These are phyloP conservation scores for Eurois occulta DNA, from an alignment of 2,888 invertebrate species.

Conservation along the genomic window DNA sequence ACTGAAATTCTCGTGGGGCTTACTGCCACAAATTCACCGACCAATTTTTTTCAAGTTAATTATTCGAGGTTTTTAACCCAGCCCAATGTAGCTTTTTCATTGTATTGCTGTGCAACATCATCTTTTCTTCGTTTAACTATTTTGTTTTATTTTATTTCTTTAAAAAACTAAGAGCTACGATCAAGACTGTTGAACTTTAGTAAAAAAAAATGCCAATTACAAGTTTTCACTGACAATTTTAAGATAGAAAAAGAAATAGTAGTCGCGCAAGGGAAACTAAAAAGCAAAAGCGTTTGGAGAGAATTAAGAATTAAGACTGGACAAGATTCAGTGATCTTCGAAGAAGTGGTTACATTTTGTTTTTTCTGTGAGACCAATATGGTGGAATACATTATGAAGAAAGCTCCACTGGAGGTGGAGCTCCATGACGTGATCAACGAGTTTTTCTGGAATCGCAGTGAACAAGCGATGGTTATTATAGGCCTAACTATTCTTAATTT, in stretches of 20 bases:
- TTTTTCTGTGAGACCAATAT: background rate
- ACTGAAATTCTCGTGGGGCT: background rate
- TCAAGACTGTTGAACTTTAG: background rate
- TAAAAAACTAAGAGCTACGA: background rate
- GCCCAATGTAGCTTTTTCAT: background rate
- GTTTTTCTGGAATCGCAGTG: background rate
- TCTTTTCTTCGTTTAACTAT: background rate
- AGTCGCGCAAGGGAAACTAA: no score
- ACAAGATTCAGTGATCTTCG: background rate
- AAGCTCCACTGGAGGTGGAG: no score
- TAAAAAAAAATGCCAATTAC: background rate
- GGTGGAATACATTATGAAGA: background rate
- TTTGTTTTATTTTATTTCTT: background rate
- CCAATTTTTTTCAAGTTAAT: background rate
- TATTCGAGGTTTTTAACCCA: background rate
- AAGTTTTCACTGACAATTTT: background rate
- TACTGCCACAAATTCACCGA: background rate
- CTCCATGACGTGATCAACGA: background rate
- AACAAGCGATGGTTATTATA: background rate
- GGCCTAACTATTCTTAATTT: background rate
- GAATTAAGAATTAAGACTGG: background rate
- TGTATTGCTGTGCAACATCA: background rate
- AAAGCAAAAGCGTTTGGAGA: background rate
- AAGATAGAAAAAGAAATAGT: no score
- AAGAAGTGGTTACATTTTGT: no score